Evolutionary conservation across 1,140 invertebrate genomes (phyloP).

Genomic region (Holotrichia oblita): DNA sequence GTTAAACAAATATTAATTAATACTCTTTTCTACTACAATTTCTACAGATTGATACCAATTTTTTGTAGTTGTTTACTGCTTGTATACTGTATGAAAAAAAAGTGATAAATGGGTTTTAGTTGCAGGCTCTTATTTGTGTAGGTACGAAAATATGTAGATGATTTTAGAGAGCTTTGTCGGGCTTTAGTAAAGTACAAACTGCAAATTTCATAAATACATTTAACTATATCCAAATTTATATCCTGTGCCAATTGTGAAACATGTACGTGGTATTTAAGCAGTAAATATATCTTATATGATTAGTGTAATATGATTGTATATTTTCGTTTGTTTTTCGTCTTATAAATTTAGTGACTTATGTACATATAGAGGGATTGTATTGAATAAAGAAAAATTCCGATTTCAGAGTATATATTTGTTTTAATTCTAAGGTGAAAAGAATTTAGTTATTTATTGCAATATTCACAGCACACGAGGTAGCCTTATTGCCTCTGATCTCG

Average conservation of each 20-base stretch:
- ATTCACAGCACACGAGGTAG: too few species aligned
- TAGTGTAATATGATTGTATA: background rate
- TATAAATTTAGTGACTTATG: background rate
- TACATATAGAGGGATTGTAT: constrained; percentile 10
- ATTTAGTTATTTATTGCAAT: too few species aligned
- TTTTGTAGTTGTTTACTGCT: constrained; percentile 18
- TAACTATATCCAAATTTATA: background rate
- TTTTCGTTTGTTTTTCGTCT: background rate
- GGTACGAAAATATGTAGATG: too few species aligned
- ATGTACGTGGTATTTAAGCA: constrained; percentile 29
- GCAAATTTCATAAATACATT: background rate
- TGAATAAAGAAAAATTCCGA: constrained; percentile 18
- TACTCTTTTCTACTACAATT: background rate
- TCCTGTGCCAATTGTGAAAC: constrained; percentile 18
- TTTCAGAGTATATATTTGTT: background rate
- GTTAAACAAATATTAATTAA: too few species aligned
- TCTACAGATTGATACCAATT: background rate
- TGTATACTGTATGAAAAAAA: constrained; percentile 14
- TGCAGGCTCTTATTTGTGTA: too few species aligned
- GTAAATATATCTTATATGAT: constrained; percentile 6
- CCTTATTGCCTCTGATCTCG: too few species aligned
- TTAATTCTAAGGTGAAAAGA: too few species aligned
- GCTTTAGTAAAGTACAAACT: constrained; percentile 15
- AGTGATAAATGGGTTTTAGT: too few species aligned
- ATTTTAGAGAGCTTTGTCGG: background rate